phyloP scores from a whole-genome alignment of 1,140 invertebrate genomes.

The Bathynomus jamesi region DNA sequence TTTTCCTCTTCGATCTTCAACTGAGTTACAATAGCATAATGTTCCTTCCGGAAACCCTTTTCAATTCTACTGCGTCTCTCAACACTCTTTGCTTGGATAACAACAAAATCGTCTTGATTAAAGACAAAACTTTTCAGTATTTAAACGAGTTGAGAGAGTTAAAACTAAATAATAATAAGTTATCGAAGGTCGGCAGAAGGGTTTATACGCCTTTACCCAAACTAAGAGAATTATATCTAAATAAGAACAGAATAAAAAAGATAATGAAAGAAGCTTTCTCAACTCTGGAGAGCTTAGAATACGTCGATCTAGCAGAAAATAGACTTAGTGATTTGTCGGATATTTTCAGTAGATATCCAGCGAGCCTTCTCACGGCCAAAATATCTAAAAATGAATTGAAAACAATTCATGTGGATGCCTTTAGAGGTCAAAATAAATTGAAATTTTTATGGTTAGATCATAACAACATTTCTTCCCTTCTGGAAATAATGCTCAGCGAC shows the following conservation, averaged over 20 bases:
- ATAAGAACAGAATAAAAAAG: constrained; percentile 71
- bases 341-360: constrained; percentile 56
- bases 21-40: constrained; percentile 78
- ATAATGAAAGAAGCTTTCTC: constrained; percentile 76
- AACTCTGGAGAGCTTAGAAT: constrained; percentile 68
- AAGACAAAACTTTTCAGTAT: constrained; percentile 68
- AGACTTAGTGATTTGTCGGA: constrained; percentile 63
- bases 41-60: constrained; percentile 61
- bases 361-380: constrained; percentile 72
- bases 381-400: constrained; percentile 72
- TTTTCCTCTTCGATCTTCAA: constrained; percentile 69
- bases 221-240: constrained; percentile 73
- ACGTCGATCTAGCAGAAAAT: constrained; percentile 80
- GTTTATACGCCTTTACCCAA: constrained; percentile 70
- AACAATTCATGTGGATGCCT: constrained; percentile 64
- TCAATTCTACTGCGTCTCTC: constrained; percentile 63
- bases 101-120: constrained; percentile 73
- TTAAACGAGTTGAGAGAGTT: constrained; percentile 66
- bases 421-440: constrained; percentile 67
- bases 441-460: constrained; percentile 78
- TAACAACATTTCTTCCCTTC: constrained; percentile 51
- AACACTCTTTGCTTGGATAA: constrained; percentile 80
- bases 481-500: constrained; percentile 31
- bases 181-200: constrained; percentile 61
- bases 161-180: constrained; percentile 72